Evolutionary conservation across 2,888 invertebrate species (phyloP).

Genomic region (Phortica okadai): DNA sequence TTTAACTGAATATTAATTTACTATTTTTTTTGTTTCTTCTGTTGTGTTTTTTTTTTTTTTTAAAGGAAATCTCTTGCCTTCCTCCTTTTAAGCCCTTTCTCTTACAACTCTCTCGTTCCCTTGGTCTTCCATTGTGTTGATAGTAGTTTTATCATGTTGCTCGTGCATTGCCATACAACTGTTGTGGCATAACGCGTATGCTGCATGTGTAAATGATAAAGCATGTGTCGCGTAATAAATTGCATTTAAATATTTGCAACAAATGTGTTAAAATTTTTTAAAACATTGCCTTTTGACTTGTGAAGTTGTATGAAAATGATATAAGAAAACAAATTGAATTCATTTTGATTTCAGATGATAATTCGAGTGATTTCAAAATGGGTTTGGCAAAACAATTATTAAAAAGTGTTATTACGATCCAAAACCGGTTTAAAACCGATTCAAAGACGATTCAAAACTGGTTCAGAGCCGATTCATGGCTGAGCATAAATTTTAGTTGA

Average conservation of each 20-base stretch:
- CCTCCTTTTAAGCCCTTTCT: neutral
- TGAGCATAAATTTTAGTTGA: too few species aligned
- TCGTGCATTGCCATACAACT: neutral
- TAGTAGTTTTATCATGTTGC: constrained; percentile 8
- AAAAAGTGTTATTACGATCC: too few species aligned
- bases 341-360: neutral
- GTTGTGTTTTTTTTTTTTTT: neutral
- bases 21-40: constrained; percentile 30
- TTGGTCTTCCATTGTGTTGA: neutral
- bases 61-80: neutral
- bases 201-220: constrained; percentile 21
- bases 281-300: constrained; percentile 18
- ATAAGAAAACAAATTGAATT: neutral
- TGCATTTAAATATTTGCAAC: constrained; percentile 29
- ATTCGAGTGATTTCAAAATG: too few species aligned
- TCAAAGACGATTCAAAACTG: too few species aligned
- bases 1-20: constrained; percentile 69
- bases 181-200: neutral
- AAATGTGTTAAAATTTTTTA: constrained; percentile 28
- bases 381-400: too few species aligned
- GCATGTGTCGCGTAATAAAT: constrained; percentile 10
- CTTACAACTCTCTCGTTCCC: neutral
- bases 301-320: neutral
- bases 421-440: too few species aligned
- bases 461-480: too few species aligned